Percentiles rank a stretch among this genome's conserved stretches.
phyloP scores from a whole-genome alignment of 2,888 invertebrate species.

The Silvanus unidentatus region DNA sequence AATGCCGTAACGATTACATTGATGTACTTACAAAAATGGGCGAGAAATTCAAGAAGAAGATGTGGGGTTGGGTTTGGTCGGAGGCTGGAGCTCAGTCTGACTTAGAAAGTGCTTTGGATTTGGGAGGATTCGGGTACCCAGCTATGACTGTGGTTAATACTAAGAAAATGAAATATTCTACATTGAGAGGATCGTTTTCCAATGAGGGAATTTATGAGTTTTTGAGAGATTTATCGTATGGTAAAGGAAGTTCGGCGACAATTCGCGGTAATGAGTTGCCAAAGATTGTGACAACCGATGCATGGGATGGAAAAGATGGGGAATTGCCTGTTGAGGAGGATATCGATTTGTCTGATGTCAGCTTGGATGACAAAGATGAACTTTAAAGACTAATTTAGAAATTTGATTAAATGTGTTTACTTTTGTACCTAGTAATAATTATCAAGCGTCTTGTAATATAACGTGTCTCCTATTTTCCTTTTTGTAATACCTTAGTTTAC shows the following conservation, averaged over 20 bases:
- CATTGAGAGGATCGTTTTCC: conserved; percentile 89
- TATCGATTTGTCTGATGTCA: conserved; percentile 85
- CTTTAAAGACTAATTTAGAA: conserved; percentile 43
- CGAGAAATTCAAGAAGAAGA: conserved; percentile 88
- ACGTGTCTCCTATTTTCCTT: no score
- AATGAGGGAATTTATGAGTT: conserved; percentile 94
- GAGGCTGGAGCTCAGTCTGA: conserved; percentile 83
- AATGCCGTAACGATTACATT: conserved; percentile 86
- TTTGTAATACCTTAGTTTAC: no score
- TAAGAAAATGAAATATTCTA: conserved; percentile 94
- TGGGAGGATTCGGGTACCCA: conserved; percentile 98
- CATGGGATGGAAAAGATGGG: conserved; percentile 96
- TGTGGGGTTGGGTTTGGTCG: conserved; percentile 97
- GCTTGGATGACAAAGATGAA: conserved; percentile 75
- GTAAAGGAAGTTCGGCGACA: conserved; percentile 86
- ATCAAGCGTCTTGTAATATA: no score
- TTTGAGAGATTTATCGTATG: conserved; percentile 84
- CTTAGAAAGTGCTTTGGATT: conserved; percentile 83
- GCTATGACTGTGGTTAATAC: conserved; percentile 95
- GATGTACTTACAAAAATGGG: conserved; percentile 65
- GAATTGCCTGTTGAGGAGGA: conserved; percentile 81
- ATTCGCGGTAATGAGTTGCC: conserved; percentile 79
- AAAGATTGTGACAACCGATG: conserved; percentile 56
- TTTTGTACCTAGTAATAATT: no score
- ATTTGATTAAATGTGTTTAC: no score